Conservation (phyloP, 2,113 vertebrate genomes). For the Limnothrissa miodon region DNA sequence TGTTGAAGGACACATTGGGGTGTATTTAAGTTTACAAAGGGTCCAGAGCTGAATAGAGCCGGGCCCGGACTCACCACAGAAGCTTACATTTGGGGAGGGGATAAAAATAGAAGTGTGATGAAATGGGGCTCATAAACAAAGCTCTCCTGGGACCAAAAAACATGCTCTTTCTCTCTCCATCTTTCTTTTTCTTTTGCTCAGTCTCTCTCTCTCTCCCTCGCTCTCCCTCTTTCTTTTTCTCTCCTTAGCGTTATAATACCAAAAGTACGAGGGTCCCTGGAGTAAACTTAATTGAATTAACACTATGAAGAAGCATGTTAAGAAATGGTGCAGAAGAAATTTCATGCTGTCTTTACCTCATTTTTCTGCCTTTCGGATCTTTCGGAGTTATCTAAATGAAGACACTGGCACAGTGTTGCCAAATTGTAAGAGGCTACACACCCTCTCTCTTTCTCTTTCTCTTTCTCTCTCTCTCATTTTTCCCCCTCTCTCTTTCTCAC, state of each 20-base stretch:
- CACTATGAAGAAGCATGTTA: conserved; percentile 43
- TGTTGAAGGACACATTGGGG: conserved; percentile 74
- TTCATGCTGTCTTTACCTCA: conserved; percentile 42
- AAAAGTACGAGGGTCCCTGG: conserved; percentile 23
- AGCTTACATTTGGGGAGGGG: conserved; percentile 61
- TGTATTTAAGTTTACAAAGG: conserved; percentile 76
- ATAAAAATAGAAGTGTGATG: conserved; percentile 61
- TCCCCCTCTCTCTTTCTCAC: not conserved
- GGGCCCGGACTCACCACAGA: conserved; percentile 71
- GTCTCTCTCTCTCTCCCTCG: conserved; percentile 26
- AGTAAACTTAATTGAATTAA: conserved; percentile 52
- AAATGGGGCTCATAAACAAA: conserved; percentile 59
- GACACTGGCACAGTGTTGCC: conserved; percentile 15
- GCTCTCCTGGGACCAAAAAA: conserved; percentile 48
- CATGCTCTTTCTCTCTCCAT: conserved; percentile 31
- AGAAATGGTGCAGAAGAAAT: conserved; percentile 47
- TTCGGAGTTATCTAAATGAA: conserved; percentile 30
- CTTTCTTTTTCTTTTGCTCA: not conserved
- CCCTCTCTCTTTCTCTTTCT: not conserved
- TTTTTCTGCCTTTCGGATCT: conserved; percentile 33
- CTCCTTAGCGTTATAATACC: conserved; percentile 15
- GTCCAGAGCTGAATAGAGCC: conserved; percentile 64
- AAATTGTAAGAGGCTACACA: conserved; percentile 4
- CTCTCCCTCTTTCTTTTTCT: conserved; percentile 8
- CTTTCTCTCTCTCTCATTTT: not conserved